Base-by-base conservation (phyloP, 2,797 vertebrate genomes). In the Typhlichthys eigenmanni region DNA sequence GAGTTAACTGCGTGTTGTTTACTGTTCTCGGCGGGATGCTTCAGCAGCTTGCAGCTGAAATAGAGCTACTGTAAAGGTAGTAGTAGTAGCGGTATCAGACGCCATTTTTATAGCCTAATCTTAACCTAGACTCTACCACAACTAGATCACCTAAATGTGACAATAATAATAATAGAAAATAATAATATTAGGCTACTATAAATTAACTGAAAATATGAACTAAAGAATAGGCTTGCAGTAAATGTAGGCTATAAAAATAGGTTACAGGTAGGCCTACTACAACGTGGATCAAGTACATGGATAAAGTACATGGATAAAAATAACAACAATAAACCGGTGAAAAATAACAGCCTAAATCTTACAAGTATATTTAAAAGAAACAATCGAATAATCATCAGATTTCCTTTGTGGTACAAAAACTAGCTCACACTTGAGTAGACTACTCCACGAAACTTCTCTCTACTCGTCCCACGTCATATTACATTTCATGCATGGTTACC, bases 51-150 rank as follows among this genome's bases (percentile, higher is more conserved):
- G 65, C 72, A 79, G 66, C 70, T 29, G 71, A 47, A 24, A 70
- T 71, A 29, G 72, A 29, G 75, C 80, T 76, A 47, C 3, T 6
- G 1, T 48, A 52, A 49, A 75, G 65, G 67, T 72, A 75, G 69
- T 57, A 56, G 38, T 11, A 38, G 24, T 29, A 29, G 24, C 24
- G 0, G 24, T 59, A 61, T 60, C 71, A 75, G 87, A 67, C 88
- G 88, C 88, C 88, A 89, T 90, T 80, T 90, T 87, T 24, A 59
- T 69, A 50, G 81, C 24, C 24, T 29, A 84, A 68, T 82, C 77
- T 71, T 69, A 77, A 53, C 68, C 68, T 47, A 11, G 72, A 47
- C 55, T n/a, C 50, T 29, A 29, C 43, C 29, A 47, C 62, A 32
- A 14, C 29, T 2, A 2, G 13, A 49, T 29, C 69, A 79, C 38